Conservation (phyloP, 2,113 vertebrate genomes). For the Eurypyga helias region DNA sequence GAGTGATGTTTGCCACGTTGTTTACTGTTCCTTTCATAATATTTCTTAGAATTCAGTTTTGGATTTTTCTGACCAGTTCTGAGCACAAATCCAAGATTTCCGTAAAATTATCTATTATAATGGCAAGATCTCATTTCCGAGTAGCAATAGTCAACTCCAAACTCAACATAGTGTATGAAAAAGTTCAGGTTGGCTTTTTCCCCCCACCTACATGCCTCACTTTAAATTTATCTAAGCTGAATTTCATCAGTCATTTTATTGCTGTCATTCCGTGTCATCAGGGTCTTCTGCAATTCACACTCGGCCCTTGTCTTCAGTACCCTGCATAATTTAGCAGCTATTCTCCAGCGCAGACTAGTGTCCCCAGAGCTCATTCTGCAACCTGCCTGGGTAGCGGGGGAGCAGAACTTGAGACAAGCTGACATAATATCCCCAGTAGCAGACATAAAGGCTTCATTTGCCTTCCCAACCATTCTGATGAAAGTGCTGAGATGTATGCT, state of each 20-base stretch:
- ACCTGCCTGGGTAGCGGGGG: not conserved
- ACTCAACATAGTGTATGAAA: not conserved
- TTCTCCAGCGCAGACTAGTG: constrained; percentile 9
- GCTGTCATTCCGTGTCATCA: not conserved
- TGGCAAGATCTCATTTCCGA: not conserved
- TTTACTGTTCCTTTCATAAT: not conserved
- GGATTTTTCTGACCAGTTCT: not conserved
- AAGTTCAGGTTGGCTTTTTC: not conserved
- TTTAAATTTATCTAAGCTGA: constrained; percentile 8
- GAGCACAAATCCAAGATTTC: not conserved
- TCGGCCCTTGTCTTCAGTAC: constrained; percentile 38
- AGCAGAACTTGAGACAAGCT: constrained; percentile 5
- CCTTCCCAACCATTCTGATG: constrained; percentile 11
- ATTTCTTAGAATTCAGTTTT: not conserved
- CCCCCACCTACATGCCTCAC: not conserved
- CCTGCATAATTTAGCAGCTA: constrained; percentile 46
- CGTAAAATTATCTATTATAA: not conserved
- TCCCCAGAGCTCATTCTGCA: constrained; percentile 16
- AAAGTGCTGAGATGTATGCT: not conserved
- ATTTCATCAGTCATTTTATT: constrained; percentile 31
- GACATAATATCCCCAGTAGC: not conserved
- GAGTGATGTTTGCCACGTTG: not conserved
- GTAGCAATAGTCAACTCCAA: not conserved
- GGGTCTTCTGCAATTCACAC: constrained; percentile 3
- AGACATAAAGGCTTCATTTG: constrained; percentile 54